Evolutionary conservation across 2,888 invertebrate genomes (phyloP).

Genomic region (Pristionchus entomophagus): DNA sequence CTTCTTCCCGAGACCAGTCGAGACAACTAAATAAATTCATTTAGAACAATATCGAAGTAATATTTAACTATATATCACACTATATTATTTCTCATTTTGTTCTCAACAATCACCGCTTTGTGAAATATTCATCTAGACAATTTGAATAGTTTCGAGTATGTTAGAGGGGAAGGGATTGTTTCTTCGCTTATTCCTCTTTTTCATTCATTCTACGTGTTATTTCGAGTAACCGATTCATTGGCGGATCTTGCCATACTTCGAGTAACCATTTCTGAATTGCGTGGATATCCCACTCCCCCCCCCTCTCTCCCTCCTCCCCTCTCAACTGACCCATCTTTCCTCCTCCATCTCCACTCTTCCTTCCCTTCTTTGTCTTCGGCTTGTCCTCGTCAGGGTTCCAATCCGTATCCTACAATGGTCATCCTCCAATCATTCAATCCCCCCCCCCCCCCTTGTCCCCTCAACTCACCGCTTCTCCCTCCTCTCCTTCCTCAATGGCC

Average conservation of each 20-base stretch:
- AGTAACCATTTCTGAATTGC: not conserved
- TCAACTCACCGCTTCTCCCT: not conserved
- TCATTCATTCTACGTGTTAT: not conserved
- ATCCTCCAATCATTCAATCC: not conserved
- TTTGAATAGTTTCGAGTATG: conserved; percentile 15
- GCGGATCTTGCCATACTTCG: not conserved
- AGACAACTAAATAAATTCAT: too few species aligned
- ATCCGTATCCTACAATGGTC: not conserved
- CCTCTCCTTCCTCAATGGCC: not conserved
- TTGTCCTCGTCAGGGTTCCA: not conserved
- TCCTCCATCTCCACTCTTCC: not conserved
- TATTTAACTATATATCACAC: too few species aligned
- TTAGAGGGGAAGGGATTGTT: not conserved
- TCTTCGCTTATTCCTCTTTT: not conserved
- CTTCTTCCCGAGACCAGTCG: too few species aligned
- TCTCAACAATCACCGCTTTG: not conserved
- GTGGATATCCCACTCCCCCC: not conserved
- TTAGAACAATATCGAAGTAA: too few species aligned
- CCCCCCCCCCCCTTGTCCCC: not conserved
- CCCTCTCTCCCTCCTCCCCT: not conserved
- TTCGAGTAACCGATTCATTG: not conserved
- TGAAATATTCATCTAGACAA: not conserved
- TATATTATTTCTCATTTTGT: too few species aligned
- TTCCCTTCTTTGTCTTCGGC: not conserved
- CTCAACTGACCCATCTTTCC: not conserved